A percentile compares a stretch with the other conserved stretches of the same genome.
These are phyloP conservation scores for Zaprionus tsacasi DNA, from an alignment of 1,140 invertebrate species.

Conservation along the genomic window DNA sequence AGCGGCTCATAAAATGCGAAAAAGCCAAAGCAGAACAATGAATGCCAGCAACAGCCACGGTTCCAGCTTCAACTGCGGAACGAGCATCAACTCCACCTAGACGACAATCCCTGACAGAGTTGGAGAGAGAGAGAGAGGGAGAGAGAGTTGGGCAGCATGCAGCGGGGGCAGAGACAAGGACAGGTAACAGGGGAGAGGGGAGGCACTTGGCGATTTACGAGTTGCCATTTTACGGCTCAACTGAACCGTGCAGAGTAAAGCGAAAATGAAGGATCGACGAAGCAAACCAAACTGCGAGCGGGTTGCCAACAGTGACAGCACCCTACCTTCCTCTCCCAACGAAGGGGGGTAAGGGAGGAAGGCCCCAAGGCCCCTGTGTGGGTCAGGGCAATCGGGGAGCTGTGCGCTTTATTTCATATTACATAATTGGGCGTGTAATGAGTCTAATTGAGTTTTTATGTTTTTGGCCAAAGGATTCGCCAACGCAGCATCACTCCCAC, in stretches of 20 bases:
- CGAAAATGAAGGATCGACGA: conserved; percentile 46
- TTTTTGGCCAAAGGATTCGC: conserved; percentile 53
- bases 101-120: conserved; percentile 38
- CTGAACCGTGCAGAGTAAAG: conserved; percentile 68
- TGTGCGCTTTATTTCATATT: conserved; percentile 76
- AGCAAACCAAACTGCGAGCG: conserved; percentile 24
- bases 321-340: not conserved
- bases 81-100: conserved; percentile 56
- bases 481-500: conserved; percentile 14
- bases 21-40: conserved; percentile 72
- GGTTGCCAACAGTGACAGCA: conserved; percentile 3
- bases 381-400: conserved; percentile 20
- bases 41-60: conserved; percentile 51
- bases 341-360: not conserved
- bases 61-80: conserved; percentile 32
- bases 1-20: conserved; percentile 72
- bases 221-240: conserved; percentile 80
- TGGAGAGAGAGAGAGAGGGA: conserved; percentile 11
- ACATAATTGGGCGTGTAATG: conserved; percentile 84
- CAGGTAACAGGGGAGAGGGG: not conserved
- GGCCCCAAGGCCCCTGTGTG: not conserved
- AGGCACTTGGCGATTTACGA: conserved; percentile 71
- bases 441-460: conserved; percentile 84
- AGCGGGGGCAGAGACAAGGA: not conserved
- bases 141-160: too few relatives aligned